These are phyloP conservation scores for Pseudochromis fuscus DNA, from an alignment of 2,797 vertebrate genomes.

Conservation along the genomic window DNA sequence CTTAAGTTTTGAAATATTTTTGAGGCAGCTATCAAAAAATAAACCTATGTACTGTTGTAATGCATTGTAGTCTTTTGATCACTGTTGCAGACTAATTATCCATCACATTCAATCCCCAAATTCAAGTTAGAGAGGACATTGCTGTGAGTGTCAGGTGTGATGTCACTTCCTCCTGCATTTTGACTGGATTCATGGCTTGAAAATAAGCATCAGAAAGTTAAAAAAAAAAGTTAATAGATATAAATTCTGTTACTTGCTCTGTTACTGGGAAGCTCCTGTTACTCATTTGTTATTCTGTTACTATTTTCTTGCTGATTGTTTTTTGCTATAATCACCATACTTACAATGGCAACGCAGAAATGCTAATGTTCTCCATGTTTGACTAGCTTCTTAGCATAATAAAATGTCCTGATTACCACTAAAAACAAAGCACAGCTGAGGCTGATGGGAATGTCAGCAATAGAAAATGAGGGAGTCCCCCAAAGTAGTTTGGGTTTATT, in stretches of 20 bases:
- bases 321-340: background rate
- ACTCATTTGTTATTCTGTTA: too few species aligned
- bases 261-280: too few species aligned
- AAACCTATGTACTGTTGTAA: background rate
- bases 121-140: background rate
- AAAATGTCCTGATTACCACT: background rate
- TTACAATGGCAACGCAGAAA: background rate
- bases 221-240: background rate
- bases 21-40: background rate
- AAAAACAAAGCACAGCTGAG: background rate
- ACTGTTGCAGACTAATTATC: background rate
- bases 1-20: background rate
- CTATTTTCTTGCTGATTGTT: too few species aligned
- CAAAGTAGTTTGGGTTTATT: too few species aligned
- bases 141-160: background rate
- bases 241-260: too few species aligned
- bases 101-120: background rate
- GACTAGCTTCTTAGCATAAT: background rate
- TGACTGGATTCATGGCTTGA: background rate
- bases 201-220: background rate
- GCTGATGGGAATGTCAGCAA: background rate
- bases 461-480: too few species aligned
- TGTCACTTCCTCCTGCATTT: background rate
- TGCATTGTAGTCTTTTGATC: background rate
- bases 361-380: background rate